Evolutionary conservation across 2,797 vertebrate species (phyloP).

Genomic region (Leptatherina wallacei): DNA sequence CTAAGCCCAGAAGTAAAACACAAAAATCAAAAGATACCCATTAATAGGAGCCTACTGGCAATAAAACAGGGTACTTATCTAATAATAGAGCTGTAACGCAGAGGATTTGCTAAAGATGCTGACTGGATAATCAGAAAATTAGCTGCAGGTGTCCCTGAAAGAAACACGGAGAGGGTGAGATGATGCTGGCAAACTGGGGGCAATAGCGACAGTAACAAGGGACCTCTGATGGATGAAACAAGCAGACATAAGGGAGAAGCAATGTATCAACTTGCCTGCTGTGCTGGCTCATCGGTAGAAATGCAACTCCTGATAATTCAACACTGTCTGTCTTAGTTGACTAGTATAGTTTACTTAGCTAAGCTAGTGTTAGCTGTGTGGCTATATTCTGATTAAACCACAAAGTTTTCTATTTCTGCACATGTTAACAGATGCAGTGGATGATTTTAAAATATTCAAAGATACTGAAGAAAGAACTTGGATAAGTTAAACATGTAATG

Average conservation of each 20-base stretch:
- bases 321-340: not conserved
- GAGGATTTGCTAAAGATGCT: not conserved
- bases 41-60: not conserved
- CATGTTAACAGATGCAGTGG: not conserved
- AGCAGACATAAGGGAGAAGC: not conserved
- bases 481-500: not conserved
- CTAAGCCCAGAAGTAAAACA: no score
- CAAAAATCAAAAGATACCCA: no score
- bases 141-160: not conserved
- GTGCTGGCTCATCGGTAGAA: not conserved
- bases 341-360: not conserved
- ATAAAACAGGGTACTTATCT: not conserved
- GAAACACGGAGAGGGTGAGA: not conserved
- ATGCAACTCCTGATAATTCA: not conserved
- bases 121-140: not conserved
- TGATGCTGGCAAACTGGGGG: not conserved
- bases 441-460: not conserved
- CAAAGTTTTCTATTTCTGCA: not conserved
- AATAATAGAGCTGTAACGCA: no score
- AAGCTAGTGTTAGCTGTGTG: not conserved
- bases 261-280: not conserved
- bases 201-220: not conserved
- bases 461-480: not conserved
- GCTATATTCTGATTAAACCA: not conserved
- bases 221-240: slow-evolving; percentile 2